Evolutionary conservation across 2,888 invertebrate genomes (phyloP).

Genomic region (Drosophila lutescens): DNA sequence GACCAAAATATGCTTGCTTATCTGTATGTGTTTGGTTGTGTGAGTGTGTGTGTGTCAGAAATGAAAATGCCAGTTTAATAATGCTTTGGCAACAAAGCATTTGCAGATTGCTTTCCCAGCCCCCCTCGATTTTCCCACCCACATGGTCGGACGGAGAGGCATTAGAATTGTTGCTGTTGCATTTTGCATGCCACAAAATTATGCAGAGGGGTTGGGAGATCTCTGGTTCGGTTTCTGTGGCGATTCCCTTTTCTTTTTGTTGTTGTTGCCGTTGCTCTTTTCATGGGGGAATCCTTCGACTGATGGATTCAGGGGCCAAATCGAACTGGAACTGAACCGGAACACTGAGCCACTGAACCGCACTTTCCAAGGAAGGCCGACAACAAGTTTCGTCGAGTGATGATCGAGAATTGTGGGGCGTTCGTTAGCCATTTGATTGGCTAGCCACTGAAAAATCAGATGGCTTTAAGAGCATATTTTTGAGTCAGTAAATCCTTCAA

Average conservation of each 20-base stretch:
- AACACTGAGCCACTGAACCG: slow-evolving; percentile 27
- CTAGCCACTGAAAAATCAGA: background rate
- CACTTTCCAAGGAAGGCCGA: slow-evolving; percentile 1
- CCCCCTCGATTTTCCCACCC: slow-evolving; percentile 1
- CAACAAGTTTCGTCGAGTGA: slow-evolving; percentile 8
- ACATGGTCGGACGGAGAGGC: slow-evolving; percentile 13
- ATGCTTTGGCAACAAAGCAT: slow-evolving; percentile 72
- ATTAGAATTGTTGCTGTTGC: slow-evolving; percentile 45
- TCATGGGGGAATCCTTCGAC: slow-evolving; percentile 21
- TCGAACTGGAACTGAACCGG: slow-evolving; percentile 34
- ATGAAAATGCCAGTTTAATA: slow-evolving; percentile 76
- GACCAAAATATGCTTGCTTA: slow-evolving; percentile 52
- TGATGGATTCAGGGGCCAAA: slow-evolving; percentile 17
- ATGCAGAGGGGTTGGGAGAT: slow-evolving; percentile 22
- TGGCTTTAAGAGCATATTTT: background rate
- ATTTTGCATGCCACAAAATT: slow-evolving; percentile 51
- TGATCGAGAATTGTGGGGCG: slow-evolving; percentile 19
- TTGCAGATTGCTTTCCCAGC: slow-evolving; percentile 72
- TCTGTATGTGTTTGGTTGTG: slow-evolving; percentile 25
- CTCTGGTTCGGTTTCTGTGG: slow-evolving; percentile 17
- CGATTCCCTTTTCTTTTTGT: slow-evolving; percentile 9
- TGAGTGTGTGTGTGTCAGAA: slow-evolving; percentile 48
- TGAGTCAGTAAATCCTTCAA: background rate
- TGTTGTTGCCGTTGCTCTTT: background rate
- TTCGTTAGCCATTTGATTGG: background rate